These are phyloP conservation scores for Halichoerus grypus DNA, from an alignment of 2,113 vertebrate genomes.

Conservation along the genomic window DNA sequence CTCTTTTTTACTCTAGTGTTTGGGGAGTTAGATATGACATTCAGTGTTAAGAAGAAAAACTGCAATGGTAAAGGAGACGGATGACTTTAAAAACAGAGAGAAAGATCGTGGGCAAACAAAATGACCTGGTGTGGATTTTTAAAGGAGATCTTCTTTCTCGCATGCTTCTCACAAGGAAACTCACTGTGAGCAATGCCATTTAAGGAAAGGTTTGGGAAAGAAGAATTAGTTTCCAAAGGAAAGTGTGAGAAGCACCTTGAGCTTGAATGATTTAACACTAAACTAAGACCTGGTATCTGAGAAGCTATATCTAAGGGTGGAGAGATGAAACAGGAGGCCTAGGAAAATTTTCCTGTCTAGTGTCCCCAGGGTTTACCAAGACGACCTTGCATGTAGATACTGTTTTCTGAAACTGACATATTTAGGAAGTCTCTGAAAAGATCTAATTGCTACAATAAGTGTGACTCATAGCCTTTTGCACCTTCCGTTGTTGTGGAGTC, in stretches of 20 bases:
- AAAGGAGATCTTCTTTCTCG: not conserved
- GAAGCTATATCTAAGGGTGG: constrained; percentile 62
- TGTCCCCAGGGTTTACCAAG: constrained; percentile 38
- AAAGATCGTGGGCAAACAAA: not conserved
- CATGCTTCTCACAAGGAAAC: not conserved
- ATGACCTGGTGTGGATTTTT: not conserved
- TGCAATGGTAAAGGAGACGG: not conserved
- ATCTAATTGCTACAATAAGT: constrained; percentile 76
- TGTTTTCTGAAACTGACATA: constrained; percentile 54
- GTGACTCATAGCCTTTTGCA: constrained; percentile 84
- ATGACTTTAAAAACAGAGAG: not conserved
- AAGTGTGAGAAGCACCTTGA: constrained; percentile 74
- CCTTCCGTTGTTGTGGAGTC: constrained; percentile 77
- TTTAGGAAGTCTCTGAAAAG: constrained; percentile 66
- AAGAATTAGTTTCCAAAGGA: constrained; percentile 75
- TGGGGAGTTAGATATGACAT: not conserved
- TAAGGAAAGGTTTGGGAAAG: constrained; percentile 64
- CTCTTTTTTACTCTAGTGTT: constrained; percentile 3
- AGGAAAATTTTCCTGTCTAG: constrained; percentile 66
- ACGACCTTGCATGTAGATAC: constrained; percentile 54
- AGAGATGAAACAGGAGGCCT: constrained; percentile 73
- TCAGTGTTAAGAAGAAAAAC: constrained; percentile 13
- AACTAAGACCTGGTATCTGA: constrained; percentile 63
- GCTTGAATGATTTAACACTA: constrained; percentile 82
- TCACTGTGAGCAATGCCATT: constrained; percentile 24